Conservation (phyloP, 2,113 vertebrate genomes). For the Dicaeum eximium region DNA sequence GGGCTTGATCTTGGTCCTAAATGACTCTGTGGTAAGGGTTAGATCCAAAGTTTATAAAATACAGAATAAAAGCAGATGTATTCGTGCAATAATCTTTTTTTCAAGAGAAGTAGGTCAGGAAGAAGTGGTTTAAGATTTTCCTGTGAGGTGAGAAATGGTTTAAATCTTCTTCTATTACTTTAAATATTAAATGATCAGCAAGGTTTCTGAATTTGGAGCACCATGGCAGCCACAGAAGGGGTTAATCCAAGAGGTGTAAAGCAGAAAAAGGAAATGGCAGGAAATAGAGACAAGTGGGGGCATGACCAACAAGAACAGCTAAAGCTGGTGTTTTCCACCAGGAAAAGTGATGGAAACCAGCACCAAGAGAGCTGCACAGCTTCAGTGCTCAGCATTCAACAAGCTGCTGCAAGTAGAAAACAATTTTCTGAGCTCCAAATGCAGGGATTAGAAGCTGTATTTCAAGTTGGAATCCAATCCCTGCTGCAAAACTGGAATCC, state of each 20-base stretch:
- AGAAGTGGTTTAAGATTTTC: neutral
- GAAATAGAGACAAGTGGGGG: rapidly evolving
- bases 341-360: neutral
- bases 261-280: neutral
- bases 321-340: neutral
- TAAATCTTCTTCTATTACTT: neutral
- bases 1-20: neutral
- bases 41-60: neutral
- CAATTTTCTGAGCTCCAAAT: neutral
- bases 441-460: neutral
- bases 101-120: neutral
- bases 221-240: neutral
- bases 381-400: neutral
- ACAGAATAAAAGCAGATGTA: rapidly evolving
- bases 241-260: neutral
- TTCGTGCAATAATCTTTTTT: neutral
- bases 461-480: neutral
- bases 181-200: neutral
- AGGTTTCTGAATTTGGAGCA: neutral
- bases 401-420: neutral
- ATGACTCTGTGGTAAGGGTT: neutral
- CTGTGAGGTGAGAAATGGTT: neutral
- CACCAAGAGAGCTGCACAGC: neutral
- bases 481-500: neutral
- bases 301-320: neutral